These are phyloP conservation scores for Temnothorax ravouxi DNA, from an alignment of 2,888 invertebrate species.

Conservation along the genomic window DNA sequence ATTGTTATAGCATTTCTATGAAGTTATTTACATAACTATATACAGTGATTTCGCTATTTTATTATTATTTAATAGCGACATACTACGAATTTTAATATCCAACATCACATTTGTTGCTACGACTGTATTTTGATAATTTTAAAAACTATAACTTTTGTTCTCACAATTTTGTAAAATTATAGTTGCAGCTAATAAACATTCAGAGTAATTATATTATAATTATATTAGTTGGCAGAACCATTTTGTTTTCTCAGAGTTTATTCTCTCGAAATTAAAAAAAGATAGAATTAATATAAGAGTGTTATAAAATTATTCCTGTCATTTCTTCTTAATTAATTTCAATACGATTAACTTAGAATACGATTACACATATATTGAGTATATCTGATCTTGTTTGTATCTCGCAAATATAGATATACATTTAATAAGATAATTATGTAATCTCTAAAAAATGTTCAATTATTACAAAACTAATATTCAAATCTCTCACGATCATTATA, in stretches of 20 bases:
- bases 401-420: neutral
- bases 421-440: neutral
- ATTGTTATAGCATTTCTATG: neutral
- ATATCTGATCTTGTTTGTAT: too few species aligned
- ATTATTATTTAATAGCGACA: neutral
- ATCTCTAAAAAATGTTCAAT: neutral
- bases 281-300: neutral
- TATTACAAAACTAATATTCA: neutral
- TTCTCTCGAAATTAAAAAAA: neutral
- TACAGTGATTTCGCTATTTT: neutral
- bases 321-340: neutral
- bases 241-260: neutral
- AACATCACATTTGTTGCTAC: neutral
- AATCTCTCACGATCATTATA: neutral
- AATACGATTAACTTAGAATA: neutral
- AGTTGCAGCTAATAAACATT: neutral
- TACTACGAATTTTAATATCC: neutral
- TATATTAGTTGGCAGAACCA: neutral
- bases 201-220: neutral
- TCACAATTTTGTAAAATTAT: neutral
- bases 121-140: neutral
- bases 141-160: neutral
- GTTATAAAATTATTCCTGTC: neutral
- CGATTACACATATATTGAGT: too few species aligned
- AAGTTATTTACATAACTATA: neutral